Conservation (phyloP, 35 echinoderm and acorn worm species). For the Apostichopus parvimensis region DNA sequence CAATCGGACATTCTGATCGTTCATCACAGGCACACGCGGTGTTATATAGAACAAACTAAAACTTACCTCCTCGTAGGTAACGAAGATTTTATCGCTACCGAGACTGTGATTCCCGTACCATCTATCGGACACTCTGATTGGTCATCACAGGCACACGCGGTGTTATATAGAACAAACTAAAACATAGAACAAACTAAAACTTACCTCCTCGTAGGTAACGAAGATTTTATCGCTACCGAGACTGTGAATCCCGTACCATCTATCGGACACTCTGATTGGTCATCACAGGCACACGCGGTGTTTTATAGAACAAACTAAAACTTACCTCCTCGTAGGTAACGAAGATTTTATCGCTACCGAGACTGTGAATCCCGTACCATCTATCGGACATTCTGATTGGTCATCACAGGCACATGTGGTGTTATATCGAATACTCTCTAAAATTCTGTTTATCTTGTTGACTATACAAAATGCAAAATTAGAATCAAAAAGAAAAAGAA, state of each 20-base stretch:
- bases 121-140: constrained; percentile 24
- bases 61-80: constrained; percentile 12
- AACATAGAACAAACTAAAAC: no score
- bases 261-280: constrained; percentile 24
- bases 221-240: not conserved
- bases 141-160: constrained; percentile 35
- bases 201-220: constrained; percentile 16
- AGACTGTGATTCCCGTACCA: constrained; percentile 20
- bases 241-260: constrained; percentile 26
- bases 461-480: not conserved
- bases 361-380: constrained; percentile 31
- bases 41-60: no score
- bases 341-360: constrained; percentile 2
- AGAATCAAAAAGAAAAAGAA: not conserved
- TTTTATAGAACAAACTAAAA: not conserved
- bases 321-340: constrained; percentile 7
- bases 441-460: constrained; percentile 22
- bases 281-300: constrained; percentile 35
- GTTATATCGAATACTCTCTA: constrained; percentile 39
- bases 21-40: constrained; percentile 24
- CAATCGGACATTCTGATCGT: constrained; percentile 12
- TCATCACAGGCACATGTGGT: constrained; percentile 43
- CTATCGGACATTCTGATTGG: constrained; percentile 28
- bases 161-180: constrained; percentile 6
- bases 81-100: not conserved